Percentiles rank a stretch among this genome's conserved stretches.
Conservation (phyloP, 2,113 vertebrate species). For the Benitochromis conjunctus region DNA sequence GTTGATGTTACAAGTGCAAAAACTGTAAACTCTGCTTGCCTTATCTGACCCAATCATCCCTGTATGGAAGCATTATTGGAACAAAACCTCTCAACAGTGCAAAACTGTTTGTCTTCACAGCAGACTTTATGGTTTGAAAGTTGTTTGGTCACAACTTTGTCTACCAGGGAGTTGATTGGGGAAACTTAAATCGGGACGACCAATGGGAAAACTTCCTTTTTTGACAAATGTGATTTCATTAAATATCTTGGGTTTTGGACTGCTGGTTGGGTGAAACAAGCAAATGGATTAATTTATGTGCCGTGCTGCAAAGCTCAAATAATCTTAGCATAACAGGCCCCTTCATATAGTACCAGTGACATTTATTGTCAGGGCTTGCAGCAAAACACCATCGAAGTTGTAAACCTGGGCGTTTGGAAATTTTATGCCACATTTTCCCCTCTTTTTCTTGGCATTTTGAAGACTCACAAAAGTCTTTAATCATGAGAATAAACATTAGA, state of each 20-base stretch:
- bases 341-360: background rate
- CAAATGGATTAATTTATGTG: background rate
- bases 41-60: background rate
- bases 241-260: background rate
- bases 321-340: background rate
- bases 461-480: background rate
- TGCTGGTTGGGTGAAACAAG: background rate
- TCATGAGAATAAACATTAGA: background rate
- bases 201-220: background rate
- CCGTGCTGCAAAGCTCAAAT: background rate
- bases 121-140: background rate
- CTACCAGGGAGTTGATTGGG: background rate
- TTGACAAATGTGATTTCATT: background rate
- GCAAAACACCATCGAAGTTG: background rate
- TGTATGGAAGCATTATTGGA: background rate
- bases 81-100: background rate
- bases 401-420: background rate
- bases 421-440: background rate
- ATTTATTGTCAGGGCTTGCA: background rate
- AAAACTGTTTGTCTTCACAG: background rate
- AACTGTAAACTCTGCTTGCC: background rate
- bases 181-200: background rate
- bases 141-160: background rate
- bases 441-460: background rate
- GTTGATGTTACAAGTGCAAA: background rate